These are phyloP conservation scores for Corvus moneduloides DNA, from an alignment of 2,113 vertebrate genomes.

Conservation along the genomic window DNA sequence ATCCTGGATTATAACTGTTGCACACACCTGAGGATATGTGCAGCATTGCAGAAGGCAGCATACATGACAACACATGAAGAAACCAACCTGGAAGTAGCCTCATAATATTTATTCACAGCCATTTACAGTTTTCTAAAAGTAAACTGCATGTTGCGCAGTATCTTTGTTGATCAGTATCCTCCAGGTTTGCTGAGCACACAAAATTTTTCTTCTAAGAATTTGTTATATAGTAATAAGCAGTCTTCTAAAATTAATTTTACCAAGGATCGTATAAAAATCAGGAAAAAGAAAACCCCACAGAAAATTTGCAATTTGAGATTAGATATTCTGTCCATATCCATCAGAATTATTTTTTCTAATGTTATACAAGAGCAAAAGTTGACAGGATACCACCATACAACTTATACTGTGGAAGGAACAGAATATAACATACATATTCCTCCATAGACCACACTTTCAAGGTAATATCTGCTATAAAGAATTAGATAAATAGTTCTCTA, in stretches of 20 bases:
- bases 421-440: background rate
- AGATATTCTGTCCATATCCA: background rate
- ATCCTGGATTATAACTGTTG: background rate
- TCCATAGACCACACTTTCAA: background rate
- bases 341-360: background rate
- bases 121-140: background rate
- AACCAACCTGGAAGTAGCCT: background rate
- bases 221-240: background rate
- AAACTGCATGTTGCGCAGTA: background rate
- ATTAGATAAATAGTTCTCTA: background rate
- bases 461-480: background rate
- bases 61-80: background rate
- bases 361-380: background rate
- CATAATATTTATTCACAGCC: background rate
- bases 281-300: background rate
- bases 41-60: background rate
- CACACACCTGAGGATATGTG: background rate
- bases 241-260: background rate
- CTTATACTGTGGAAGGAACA: background rate
- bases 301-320: background rate
- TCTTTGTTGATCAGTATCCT: background rate
- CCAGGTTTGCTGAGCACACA: background rate
- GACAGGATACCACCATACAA: background rate
- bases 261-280: background rate
- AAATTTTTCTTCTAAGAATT: background rate